Conservation (phyloP, 2,797 vertebrate genomes). For the Mormyrops boulengeri region DNA sequence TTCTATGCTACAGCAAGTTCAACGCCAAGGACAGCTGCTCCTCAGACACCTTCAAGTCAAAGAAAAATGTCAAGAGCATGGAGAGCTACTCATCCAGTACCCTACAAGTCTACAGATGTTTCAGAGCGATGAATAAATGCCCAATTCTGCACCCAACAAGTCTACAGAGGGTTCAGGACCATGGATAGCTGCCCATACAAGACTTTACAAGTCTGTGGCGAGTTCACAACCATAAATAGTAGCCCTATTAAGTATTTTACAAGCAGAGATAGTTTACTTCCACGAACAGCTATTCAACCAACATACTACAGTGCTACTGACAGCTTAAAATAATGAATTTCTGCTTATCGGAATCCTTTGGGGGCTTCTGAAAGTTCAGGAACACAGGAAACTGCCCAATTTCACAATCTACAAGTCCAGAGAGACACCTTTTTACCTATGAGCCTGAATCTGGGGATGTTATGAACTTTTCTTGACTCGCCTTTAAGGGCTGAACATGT, state of each 20-base stretch:
- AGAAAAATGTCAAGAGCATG: background rate
- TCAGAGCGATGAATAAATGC: background rate
- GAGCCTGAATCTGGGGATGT: background rate
- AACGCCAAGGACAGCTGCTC: background rate
- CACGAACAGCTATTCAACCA: background rate
- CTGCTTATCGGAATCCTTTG: background rate
- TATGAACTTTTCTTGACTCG: background rate
- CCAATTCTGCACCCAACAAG: background rate
- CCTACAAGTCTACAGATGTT: background rate
- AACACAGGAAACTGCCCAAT: background rate
- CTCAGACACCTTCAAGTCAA: background rate
- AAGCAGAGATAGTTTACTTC: background rate
- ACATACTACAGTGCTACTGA: background rate
- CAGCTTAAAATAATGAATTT: background rate
- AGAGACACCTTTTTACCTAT: background rate
- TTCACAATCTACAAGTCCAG: background rate
- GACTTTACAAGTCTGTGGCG: background rate
- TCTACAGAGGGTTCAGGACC: background rate
- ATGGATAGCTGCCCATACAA: background rate
- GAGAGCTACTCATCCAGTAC: background rate
- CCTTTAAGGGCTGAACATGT: background rate
- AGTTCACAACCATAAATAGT: background rate
- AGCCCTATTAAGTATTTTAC: background rate
- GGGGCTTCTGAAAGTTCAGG: background rate
- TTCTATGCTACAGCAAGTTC: background rate